These are phyloP conservation scores for Anabacerthia variegaticeps DNA, from an alignment of 2,797 vertebrate genomes.

Conservation along the genomic window DNA sequence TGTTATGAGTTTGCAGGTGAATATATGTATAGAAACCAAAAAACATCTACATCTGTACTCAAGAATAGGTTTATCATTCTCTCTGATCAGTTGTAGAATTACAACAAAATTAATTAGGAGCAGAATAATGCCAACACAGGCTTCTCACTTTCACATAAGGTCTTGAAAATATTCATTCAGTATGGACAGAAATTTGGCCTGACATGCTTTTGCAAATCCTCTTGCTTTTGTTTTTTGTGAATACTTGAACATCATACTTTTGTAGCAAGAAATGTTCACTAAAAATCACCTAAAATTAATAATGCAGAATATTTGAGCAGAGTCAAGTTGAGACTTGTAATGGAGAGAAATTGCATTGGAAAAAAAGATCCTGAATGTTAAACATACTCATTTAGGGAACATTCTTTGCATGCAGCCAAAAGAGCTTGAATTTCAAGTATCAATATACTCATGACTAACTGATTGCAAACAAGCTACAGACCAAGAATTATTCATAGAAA, in stretches of 20 bases:
- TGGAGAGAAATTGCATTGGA: not conserved
- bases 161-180: not conserved
- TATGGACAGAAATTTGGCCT: not conserved
- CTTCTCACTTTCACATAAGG: not conserved
- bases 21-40: not conserved
- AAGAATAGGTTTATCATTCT: not conserved
- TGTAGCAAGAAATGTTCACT: not conserved
- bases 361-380: slow-evolving; percentile 14
- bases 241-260: not conserved
- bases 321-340: not conserved
- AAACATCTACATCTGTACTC: not conserved
- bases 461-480: slow-evolving; percentile 47
- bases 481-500: slow-evolving; percentile 39
- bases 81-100: not conserved
- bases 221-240: not conserved
- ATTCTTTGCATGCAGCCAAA: slow-evolving; percentile 35
- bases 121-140: not conserved
- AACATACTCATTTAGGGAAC: not conserved
- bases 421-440: slow-evolving; percentile 43
- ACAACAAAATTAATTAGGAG: not conserved
- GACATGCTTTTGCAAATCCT: not conserved
- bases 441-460: slow-evolving; percentile 24
- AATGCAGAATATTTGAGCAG: not conserved
- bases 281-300: not conserved
- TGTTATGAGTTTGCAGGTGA: not conserved